Conservation (phyloP, 2,797 vertebrate genomes). For the Alectoris magna region DNA sequence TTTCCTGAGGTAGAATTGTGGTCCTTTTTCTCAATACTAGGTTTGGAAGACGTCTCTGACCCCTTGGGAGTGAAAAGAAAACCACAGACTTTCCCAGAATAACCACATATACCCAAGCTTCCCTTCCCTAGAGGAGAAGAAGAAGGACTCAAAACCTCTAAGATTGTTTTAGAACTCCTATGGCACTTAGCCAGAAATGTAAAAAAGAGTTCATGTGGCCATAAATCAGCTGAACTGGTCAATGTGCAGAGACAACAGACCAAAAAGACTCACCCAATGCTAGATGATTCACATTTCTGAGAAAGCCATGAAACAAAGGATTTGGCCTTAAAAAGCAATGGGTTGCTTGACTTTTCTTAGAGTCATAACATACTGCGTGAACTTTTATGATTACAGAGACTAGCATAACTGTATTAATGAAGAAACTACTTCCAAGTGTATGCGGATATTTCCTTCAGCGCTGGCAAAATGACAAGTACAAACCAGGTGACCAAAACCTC, state of each 20-base stretch:
- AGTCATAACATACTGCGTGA: not conserved
- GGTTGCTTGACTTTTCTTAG: not conserved
- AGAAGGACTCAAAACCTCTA: not conserved
- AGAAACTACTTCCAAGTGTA: not conserved
- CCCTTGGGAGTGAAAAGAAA: slow-evolving; percentile 11
- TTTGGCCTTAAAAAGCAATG: not conserved
- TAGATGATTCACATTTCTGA: slow-evolving; percentile 2
- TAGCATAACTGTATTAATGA: not conserved
- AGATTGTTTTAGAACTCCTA: not conserved
- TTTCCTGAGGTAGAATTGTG: not conserved
- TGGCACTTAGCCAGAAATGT: not conserved
- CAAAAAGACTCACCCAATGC: not conserved
- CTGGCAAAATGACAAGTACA: not conserved
- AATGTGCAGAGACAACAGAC: slow-evolving; percentile 12
- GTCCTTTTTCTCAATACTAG: not conserved
- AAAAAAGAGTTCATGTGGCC: not conserved
- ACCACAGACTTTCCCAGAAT: slow-evolving; percentile 14
- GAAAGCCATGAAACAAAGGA: not conserved
- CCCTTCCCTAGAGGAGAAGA: not conserved
- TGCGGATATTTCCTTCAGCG: not conserved
- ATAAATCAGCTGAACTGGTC: slow-evolving; percentile 10
- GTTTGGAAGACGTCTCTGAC: not conserved
- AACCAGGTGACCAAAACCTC: not conserved
- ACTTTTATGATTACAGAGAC: not conserved
- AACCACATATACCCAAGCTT: slow-evolving; percentile 29